phyloP scores from a whole-genome alignment of 2,797 vertebrate genomes.

The Cygnus olor region DNA sequence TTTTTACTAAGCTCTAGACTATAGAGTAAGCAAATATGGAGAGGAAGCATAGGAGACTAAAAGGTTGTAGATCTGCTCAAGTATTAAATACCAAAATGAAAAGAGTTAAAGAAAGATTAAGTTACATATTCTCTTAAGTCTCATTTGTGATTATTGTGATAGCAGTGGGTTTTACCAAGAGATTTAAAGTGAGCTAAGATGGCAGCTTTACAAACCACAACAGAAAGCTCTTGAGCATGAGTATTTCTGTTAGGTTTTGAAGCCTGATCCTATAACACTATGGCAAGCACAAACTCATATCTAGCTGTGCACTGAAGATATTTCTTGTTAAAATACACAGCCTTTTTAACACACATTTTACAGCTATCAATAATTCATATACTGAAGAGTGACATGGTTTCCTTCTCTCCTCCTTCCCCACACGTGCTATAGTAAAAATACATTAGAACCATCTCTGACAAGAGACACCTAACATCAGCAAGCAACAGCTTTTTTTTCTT shows the following conservation, averaged over 20 bases:
- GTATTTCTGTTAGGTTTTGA: neutral
- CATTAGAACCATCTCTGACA: neutral
- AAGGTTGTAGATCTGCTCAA: neutral
- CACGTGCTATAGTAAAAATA: neutral
- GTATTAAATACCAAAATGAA: neutral
- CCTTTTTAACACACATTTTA: neutral
- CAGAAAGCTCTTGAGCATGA: neutral
- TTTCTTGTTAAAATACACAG: neutral
- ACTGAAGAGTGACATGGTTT: neutral
- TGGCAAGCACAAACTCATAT: neutral
- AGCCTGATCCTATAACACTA: neutral
- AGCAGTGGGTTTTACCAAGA: neutral
- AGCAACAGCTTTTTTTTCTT: neutral
- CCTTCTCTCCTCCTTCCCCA: neutral
- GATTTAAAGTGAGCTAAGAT: neutral
- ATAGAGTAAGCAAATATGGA: neutral
- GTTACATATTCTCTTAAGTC: neutral
- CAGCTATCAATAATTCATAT: neutral
- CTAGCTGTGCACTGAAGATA: neutral
- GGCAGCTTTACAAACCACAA: neutral
- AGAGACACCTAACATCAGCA: neutral
- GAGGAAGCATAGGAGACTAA: neutral
- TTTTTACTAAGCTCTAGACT: neutral
- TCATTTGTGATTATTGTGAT: neutral
- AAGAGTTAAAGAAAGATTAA: neutral